Percentiles rank a stretch among this genome's conserved stretches.
Conservation (phyloP, 2,888 invertebrate species). For the Dryococelus australis region DNA sequence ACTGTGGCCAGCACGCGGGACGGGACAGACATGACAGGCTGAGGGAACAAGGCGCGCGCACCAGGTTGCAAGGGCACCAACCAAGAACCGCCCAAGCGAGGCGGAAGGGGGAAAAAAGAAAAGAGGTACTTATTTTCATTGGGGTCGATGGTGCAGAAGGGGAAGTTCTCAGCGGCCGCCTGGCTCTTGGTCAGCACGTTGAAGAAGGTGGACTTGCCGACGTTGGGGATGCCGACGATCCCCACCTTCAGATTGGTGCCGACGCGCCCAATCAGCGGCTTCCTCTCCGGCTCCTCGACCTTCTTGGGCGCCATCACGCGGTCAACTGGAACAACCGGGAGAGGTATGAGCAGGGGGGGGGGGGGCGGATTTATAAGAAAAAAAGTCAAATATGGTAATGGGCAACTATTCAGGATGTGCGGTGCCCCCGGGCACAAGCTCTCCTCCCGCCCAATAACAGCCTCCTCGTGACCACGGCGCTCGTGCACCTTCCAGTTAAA, state of each 20-base stretch:
- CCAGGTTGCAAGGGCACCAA: too few relatives aligned
- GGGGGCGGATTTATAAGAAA: slow-evolving; percentile 21
- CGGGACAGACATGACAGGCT: too few relatives aligned
- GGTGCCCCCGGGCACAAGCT: slow-evolving; percentile 19
- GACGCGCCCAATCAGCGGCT: slow-evolving; percentile 91
- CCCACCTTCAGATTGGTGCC: slow-evolving; percentile 97
- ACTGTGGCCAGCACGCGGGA: too few relatives aligned
- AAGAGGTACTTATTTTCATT: slow-evolving; percentile 96
- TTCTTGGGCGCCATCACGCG: slow-evolving; percentile 84
- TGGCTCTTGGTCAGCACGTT: slow-evolving; percentile 98
- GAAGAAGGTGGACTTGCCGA: slow-evolving; percentile 99
- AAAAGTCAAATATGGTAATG: slow-evolving; percentile 39
- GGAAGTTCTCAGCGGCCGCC: slow-evolving; percentile 98
- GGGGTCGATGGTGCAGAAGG: slow-evolving; percentile 99
- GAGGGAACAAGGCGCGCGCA: too few relatives aligned
- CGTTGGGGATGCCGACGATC: slow-evolving; percentile 96
- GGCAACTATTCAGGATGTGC: slow-evolving; percentile 19
- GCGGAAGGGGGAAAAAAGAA: background rate
- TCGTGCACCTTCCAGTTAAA: slow-evolving; percentile 19
- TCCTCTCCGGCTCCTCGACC: slow-evolving; percentile 86
- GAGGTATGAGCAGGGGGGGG: slow-evolving; percentile 9
- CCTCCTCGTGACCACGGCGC: slow-evolving; percentile 21
- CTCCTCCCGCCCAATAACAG: background rate
- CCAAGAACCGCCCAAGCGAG: background rate
- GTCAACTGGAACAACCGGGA: slow-evolving; percentile 2